Conservation (phyloP, 2,888 invertebrate species). For the Mimas tiliae region DNA sequence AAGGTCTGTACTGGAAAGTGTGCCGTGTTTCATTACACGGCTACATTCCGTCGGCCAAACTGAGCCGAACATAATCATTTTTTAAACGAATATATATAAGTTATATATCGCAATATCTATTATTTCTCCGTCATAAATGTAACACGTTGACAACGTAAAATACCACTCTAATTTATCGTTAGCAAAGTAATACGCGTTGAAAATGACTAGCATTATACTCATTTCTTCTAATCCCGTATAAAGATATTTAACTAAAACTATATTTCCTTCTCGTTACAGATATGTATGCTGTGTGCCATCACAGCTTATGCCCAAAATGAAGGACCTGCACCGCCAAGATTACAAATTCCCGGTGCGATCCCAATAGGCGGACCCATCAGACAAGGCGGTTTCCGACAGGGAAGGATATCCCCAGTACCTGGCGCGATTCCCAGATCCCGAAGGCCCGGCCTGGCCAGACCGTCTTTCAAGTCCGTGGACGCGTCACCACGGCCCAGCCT, state of each 20-base stretch:
- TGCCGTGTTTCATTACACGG: constrained; percentile 57
- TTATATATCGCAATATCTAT: constrained; percentile 24
- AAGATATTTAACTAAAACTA: neutral
- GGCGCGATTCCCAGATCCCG: constrained; percentile 64
- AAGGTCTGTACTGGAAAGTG: constrained; percentile 68
- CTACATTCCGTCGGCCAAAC: constrained; percentile 51
- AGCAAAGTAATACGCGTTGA: neutral
- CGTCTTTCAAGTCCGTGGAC: constrained; percentile 77
- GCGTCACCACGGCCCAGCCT: constrained; percentile 73
- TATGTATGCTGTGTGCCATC: constrained; percentile 79
- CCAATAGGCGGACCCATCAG: constrained; percentile 64
- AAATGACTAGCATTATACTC: neutral
- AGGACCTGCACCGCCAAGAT: constrained; percentile 86
- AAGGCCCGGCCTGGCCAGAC: constrained; percentile 72
- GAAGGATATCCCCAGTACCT: constrained; percentile 61
- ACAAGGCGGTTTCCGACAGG: constrained; percentile 74
- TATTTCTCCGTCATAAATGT: constrained; percentile 24
- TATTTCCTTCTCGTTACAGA: constrained; percentile 60
- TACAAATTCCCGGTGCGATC: constrained; percentile 88
- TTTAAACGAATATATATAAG: constrained; percentile 20
- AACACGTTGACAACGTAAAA: constrained; percentile 13
- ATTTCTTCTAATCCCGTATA: neutral
- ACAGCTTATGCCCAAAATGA: constrained; percentile 82
- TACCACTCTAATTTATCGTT: neutral
- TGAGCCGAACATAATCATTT: constrained; percentile 36